Conservation (phyloP, 2,113 vertebrate genomes). For the Calyptomena viridis region DNA sequence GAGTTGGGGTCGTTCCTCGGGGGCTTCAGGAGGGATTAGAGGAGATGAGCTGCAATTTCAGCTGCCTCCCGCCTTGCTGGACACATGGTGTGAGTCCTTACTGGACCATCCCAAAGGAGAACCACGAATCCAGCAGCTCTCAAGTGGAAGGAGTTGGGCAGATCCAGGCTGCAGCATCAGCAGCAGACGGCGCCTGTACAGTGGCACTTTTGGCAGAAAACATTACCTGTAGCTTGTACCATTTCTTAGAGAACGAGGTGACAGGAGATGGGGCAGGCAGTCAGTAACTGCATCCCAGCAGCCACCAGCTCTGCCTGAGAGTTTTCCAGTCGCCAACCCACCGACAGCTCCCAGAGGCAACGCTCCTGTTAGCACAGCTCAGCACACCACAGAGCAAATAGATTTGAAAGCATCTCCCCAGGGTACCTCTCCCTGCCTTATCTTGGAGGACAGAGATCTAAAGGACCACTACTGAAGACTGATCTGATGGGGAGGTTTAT, state of each 20-base stretch:
- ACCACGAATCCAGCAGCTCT: neutral
- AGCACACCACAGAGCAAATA: neutral
- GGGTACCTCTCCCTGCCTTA: conserved; percentile 21
- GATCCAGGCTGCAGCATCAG: neutral
- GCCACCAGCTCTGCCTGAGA: neutral
- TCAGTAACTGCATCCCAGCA: neutral
- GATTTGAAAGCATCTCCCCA: neutral
- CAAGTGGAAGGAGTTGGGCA: neutral
- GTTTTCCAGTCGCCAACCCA: neutral
- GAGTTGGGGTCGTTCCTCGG: neutral
- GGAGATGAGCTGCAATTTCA: neutral
- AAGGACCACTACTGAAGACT: conserved; percentile 33
- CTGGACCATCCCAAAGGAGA: accelerated
- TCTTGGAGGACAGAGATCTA: neutral
- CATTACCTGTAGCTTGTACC: accelerated
- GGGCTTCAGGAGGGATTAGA: neutral
- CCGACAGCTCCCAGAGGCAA: accelerated
- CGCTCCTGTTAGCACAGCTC: neutral
- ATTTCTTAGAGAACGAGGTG: neutral
- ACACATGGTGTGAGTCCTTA: accelerated
- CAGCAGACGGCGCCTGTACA: neutral
- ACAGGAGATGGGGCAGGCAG: neutral
- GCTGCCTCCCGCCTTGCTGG: neutral
- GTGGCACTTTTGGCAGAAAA: accelerated
- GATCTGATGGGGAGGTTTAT: neutral